Evolutionary conservation across 1,140 invertebrate species (phyloP).

Genomic region (Drosophila oshimai): DNA sequence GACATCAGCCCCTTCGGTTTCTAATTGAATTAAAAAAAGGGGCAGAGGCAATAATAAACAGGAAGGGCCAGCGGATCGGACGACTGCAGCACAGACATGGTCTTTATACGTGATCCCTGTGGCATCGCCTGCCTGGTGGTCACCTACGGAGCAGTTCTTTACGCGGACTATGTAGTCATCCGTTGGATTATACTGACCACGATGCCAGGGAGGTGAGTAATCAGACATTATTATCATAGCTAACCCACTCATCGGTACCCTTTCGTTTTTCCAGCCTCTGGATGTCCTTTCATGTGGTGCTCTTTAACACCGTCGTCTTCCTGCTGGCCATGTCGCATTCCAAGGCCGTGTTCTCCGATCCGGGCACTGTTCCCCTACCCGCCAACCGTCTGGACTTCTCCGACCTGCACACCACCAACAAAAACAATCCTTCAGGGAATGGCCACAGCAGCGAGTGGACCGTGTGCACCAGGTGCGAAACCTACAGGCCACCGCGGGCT

Average conservation of each 20-base stretch:
- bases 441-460: slow-evolving; percentile 89
- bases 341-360: slow-evolving; percentile 94
- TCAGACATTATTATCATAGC: too few relatives aligned
- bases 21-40: slow-evolving; percentile 65
- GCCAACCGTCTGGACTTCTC: slow-evolving; percentile 92
- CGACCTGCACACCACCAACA: slow-evolving; percentile 88
- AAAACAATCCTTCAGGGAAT: slow-evolving; percentile 70
- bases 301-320: slow-evolving; percentile 92
- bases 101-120: slow-evolving; percentile 91
- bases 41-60: not conserved
- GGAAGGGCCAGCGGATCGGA: not conserved
- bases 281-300: slow-evolving; percentile 91
- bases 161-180: slow-evolving; percentile 95
- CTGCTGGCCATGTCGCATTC: slow-evolving; percentile 90
- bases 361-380: slow-evolving; percentile 93
- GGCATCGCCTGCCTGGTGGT: slow-evolving; percentile 93
- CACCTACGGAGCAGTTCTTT: slow-evolving; percentile 92
- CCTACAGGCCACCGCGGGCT: slow-evolving; percentile 91
- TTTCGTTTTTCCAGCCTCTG: slow-evolving; percentile 86
- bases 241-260: slow-evolving; percentile 23
- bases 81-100: slow-evolving; percentile 43
- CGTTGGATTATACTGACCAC: slow-evolving; percentile 93
- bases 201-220: slow-evolving; percentile 89
- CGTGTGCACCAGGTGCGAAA: slow-evolving; percentile 92
- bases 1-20: slow-evolving; percentile 58